Evolutionary conservation across 2,113 vertebrate species (phyloP), one percentile per base, ranked within the genome.

Genomic region (Epinephelus cyanopodus): DNA sequence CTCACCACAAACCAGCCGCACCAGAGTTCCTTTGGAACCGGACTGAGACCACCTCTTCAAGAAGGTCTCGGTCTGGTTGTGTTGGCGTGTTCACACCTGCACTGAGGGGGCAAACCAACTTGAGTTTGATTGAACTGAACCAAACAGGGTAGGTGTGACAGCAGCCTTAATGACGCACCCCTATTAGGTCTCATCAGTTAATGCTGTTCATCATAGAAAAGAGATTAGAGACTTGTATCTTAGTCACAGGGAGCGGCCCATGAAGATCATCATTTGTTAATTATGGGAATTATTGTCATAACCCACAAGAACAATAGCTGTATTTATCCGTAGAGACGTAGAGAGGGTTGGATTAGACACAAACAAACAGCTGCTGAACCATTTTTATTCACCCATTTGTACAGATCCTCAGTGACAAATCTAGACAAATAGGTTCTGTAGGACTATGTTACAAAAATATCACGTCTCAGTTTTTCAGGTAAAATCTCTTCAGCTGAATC

Each of bases 381-480:
- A 15, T 71, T 69, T 91, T 92, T 92, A 89, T 90, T 86, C 5
- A 37, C 25, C 53, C 56, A 64, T 84, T 85, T 70, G 60, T 80
- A 86, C 76, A 92, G 58, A 73, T 84, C 65, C 4, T 81, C 25
- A 60, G 11, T 73, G 21, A 76, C 52, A 84, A 83, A 87, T 58
- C 33, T 50, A 80, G 56, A 83, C 62, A 85, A 87, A 85, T 25
- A 74, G 57, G 39, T 45, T 56, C 58, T 56, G 37, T 37, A 29
- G 52, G 54, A 63, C 48, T 83, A 74, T 61, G 50, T 88, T 83
- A 91, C 71, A 91, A 91, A 91, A 89, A 88, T 85, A 93, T 72
- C 23, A 86, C 7, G 0, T 83, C 60, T 74, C 48, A 64, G 45
- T 56, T 81, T 72, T 52, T 57, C 42, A 42, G 61, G 56, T 74